Conservation (phyloP, 2,113 vertebrate species). For the Pheucticus melanocephalus region DNA sequence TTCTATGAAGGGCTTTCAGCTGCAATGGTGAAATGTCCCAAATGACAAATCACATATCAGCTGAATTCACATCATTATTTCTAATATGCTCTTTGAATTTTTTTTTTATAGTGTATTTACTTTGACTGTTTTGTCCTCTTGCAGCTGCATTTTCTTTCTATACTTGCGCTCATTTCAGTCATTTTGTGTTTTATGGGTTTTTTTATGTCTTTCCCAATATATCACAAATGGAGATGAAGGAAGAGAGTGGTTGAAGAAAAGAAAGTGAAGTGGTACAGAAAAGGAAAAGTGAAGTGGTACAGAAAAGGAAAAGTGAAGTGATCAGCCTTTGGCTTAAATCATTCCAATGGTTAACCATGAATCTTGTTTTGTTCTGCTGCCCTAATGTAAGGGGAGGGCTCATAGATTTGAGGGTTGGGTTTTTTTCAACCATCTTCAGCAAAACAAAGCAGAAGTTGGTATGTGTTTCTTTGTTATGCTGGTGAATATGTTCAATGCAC, state of each 20-base stretch:
- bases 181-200: neutral
- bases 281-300: neutral
- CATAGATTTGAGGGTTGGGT: neutral
- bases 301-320: neutral
- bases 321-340: neutral
- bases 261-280: neutral
- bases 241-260: neutral
- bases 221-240: neutral
- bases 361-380: neutral
- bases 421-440: neutral
- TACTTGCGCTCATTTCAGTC: neutral
- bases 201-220: neutral
- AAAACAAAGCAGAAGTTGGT: neutral
- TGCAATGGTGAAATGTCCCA: conserved; percentile 1
- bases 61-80: conserved; percentile 15
- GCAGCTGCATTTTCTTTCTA: conserved; percentile 16
- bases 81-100: neutral
- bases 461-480: neutral
- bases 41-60: neutral
- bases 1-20: conserved; percentile 21
- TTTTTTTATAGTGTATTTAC: neutral
- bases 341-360: neutral
- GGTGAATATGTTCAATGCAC: neutral
- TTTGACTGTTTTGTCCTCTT: neutral
- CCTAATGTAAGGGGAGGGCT: neutral